Base-by-base conservation (phyloP, 2,113 vertebrate species). In the Pampusana beccarii region DNA sequence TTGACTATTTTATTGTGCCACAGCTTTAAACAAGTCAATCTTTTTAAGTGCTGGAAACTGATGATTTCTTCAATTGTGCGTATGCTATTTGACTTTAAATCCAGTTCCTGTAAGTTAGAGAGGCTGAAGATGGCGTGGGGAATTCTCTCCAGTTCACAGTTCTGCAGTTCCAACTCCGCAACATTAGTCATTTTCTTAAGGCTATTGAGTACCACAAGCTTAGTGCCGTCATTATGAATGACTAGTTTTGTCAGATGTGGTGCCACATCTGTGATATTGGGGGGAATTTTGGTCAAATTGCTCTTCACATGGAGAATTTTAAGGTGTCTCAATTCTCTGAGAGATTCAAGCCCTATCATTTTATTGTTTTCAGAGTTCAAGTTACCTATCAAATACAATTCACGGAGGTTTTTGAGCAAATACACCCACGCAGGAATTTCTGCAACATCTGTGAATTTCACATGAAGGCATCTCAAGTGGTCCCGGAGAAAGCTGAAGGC, bases 291-390 rank as follows among this genome's bases (percentile, higher is more conserved):
- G 95, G 99, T 99, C 93, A 99, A 98, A 96, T 99, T 99, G 98
- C 99, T 99, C 96, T 99, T 99, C 84, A 99, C 98, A 1, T 99
- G 98, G 77, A 99, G 98, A 90, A 98, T 97, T 96, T 99, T 99
- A 71, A 99, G 98, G 96, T 99, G 99, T 90, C 99, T 98, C 86
- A 99, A 95, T 90, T 99, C 99, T 95, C 99, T 97, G 78, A 99
- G 98, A 89, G 99, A 99, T 82, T 99, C 99, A 0, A 99, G 98
- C 89, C 99, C 99, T 56, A 99, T 99, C 99, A 99, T 99, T 97
- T 99, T 99, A 97, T 99, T 99, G 93, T 99, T 99, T 97, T 99
- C 99, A 9, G 99, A 99, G 98, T 99, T 99, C 97, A 99, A 98
- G 80, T 99, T 99, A 86, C 99, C 99, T 83, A 99, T 97, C 90